Evolutionary conservation across 2,113 vertebrate genomes (phyloP), one percentile per base, ranked within the genome.

Genomic region (Machaerirhynchus nigripectus): DNA sequence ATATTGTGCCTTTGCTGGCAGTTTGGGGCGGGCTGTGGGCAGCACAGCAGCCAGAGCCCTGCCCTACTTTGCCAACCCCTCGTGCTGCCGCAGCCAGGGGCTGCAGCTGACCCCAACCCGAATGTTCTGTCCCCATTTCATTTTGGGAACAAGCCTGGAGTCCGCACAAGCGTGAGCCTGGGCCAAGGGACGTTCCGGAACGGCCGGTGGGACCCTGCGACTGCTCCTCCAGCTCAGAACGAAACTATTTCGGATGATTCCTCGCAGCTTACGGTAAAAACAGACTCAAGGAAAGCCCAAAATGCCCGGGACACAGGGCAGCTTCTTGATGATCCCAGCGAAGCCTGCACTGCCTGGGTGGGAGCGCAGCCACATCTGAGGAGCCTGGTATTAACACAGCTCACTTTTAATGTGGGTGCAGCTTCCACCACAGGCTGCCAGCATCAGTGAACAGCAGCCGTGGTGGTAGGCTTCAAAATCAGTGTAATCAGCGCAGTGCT

Each of bases 361-460:
- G 47, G 40, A 87, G 75, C 7, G 9, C 78, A 76, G 92, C 14
- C 90, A 69, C 42, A 64, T 40, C 90, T 69, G 90, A 49, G 88
- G 69, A 12, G 31, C 2, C 74, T 83, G 19, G 22, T 28, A 40
- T 52, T 49, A 50, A 70, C 7, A 21, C 27, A 69, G 63, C 82
- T 68, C 90, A 15, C 81, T 83, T 46, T 11, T 23, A 39, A 16
- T 84, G 9, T 5, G 86, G 89, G 85, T 44, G 92, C 87, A 88
- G 55, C 94, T 57, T 39, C 93, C 59, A 57, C 1, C 55, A 90
- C 84, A 31, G 3, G 1, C 89, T 87, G 96, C 87, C 94, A 96
- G 87, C 84, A 31, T 82, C 93, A 81, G 24, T 87, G 94, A 84
- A 20, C 70, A 87, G 89, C 94, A 93, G 93, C 69, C 84, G 52